Conservation (phyloP, 92 coral and sea anemone species). For the Actinostola sp. region DNA sequence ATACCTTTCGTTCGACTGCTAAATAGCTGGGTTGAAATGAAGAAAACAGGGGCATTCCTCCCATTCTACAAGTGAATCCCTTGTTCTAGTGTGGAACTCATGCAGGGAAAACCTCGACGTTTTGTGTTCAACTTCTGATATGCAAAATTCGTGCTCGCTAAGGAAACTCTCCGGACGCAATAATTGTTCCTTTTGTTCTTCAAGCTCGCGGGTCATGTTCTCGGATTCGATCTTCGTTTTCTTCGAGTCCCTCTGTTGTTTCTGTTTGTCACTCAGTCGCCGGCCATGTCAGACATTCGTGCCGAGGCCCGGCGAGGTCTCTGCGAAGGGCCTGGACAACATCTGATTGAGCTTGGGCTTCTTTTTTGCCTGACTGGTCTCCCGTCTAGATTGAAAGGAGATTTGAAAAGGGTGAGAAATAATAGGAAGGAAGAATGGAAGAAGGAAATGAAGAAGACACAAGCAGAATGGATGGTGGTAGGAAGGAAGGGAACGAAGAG, state of each 20-base stretch:
- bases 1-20: too few relatives aligned
- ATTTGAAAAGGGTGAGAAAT: too few relatives aligned
- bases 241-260: constrained; percentile 88
- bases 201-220: constrained; percentile 84
- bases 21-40: too few relatives aligned
- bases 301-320: constrained; percentile 97
- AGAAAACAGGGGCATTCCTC: too few relatives aligned
- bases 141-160: too few relatives aligned
- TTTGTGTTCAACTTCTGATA: too few relatives aligned
- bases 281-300: constrained; percentile 97
- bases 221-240: constrained; percentile 77
- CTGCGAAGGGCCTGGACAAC: constrained; percentile 87
- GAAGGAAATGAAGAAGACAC: background rate
- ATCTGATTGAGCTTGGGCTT: constrained; percentile 83
- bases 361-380: constrained; percentile 93
- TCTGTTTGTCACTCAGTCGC: constrained; percentile 92
- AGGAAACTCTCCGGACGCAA: too few relatives aligned
- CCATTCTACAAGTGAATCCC: too few relatives aligned
- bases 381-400: constrained; percentile 49
- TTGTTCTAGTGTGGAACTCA: too few relatives aligned
- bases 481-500: too few relatives aligned
- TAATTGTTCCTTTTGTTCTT: constrained; percentile 81
- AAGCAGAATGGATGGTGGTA: background rate
- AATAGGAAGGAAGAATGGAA: background rate
- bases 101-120: too few relatives aligned